A percentile compares a stretch with the other conserved stretches of the same genome.
phyloP scores from a whole-genome alignment of 2,113 vertebrate genomes.

The Solenodon paradoxus region DNA sequence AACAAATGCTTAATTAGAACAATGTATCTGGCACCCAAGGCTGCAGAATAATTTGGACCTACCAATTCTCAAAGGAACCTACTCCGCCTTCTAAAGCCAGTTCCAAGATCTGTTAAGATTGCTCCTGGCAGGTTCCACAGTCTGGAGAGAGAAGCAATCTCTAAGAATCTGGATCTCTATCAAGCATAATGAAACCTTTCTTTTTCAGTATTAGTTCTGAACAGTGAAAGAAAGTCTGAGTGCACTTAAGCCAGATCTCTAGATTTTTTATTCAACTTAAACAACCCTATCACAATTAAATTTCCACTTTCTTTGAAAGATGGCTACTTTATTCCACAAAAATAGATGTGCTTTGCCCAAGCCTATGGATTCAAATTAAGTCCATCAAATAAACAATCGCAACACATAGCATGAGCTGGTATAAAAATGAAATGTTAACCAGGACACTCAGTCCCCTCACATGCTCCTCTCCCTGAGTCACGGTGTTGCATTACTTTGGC shows the following conservation, averaged over 20 bases:
- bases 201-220: neutral
- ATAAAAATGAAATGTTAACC: neutral
- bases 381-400: neutral
- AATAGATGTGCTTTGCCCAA: neutral
- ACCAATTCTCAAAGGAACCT: conserved; percentile 11
- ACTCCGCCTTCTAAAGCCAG: neutral
- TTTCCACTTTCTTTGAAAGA: conserved; percentile 18
- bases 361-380: neutral
- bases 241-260: neutral
- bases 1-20: neutral
- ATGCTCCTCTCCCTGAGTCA: conserved; percentile 11
- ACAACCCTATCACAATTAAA: neutral
- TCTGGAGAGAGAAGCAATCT: neutral
- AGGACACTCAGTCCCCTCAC: neutral
- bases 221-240: neutral
- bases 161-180: neutral
- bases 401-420: neutral
- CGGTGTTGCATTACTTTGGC: neutral
- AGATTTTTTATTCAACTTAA: neutral
- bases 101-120: neutral
- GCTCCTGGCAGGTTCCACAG: neutral
- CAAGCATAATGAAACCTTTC: neutral
- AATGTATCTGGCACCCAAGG: neutral
- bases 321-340: neutral
- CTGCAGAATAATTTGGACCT: neutral